phyloP scores from a whole-genome alignment of 2,888 invertebrate species.

The Macaria notata region DNA sequence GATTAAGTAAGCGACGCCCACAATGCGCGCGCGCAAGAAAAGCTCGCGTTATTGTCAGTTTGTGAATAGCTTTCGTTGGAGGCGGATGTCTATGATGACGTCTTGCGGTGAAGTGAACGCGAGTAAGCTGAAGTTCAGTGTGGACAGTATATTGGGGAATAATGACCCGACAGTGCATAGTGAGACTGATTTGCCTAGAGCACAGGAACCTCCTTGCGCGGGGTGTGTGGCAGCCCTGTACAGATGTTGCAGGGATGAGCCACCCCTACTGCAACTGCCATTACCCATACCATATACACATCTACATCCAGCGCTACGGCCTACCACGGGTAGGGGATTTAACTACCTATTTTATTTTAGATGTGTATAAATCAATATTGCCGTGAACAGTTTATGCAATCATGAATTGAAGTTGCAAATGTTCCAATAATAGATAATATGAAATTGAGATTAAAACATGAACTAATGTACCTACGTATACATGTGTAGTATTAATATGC shows the following conservation, averaged over 20 bases:
- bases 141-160: conserved; percentile 85
- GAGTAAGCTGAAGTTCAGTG: conserved; percentile 85
- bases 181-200: conserved; percentile 45
- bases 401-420: too few species aligned
- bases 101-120: conserved; percentile 62
- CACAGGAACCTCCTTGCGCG: conserved; percentile 79
- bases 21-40: conserved; percentile 62
- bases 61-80: conserved; percentile 57
- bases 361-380: too few species aligned
- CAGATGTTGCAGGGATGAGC: conserved; percentile 82
- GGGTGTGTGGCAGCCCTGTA: conserved; percentile 85
- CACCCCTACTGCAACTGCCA: conserved; percentile 63
- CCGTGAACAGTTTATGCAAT: too few species aligned
- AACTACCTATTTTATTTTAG: not conserved
- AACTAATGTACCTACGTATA: too few species aligned
- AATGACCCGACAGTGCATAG: conserved; percentile 47
- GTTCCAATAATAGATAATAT: too few species aligned
- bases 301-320: conserved; percentile 72
- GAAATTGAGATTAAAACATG: too few species aligned
- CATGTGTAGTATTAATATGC: too few species aligned
- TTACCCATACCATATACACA: conserved; percentile 67
- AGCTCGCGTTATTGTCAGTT: conserved; percentile 57
- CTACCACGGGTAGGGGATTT: conserved; percentile 59
- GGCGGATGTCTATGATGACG: conserved; percentile 62
- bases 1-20: conserved; percentile 61